These are phyloP conservation scores for Taenaris catops DNA, from an alignment of 2,888 invertebrate species.

Conservation along the genomic window DNA sequence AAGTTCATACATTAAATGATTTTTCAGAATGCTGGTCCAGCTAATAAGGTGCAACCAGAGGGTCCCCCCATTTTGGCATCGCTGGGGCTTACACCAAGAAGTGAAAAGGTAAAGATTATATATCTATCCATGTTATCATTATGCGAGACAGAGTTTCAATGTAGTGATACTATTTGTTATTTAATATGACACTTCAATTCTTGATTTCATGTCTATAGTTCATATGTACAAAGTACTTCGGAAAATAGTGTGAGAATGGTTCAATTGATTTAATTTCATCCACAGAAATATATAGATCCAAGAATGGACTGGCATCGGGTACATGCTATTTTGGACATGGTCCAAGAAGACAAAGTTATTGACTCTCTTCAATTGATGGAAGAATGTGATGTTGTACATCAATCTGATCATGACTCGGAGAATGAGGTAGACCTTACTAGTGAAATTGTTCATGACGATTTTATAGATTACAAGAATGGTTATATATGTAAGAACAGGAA, in stretches of 20 bases:
- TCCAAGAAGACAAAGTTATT: conserved; percentile 65
- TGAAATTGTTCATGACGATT: conserved; percentile 40
- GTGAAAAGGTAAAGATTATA: conserved; percentile 73
- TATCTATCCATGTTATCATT: conserved; percentile 32
- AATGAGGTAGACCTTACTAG: conserved; percentile 53
- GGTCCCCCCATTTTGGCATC: conserved; percentile 76
- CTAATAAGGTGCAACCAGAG: conserved; percentile 63
- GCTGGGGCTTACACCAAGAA: conserved; percentile 72
- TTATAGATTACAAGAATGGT: conserved; percentile 44
- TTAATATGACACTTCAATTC: conserved; percentile 37
- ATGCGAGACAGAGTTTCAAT: conserved; percentile 24
- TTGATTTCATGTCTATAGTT: conserved; percentile 4
- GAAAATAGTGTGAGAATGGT: conserved; percentile 48
- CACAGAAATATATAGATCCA: conserved; percentile 73
- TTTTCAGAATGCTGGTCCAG: conserved; percentile 53
- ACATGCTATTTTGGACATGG: conserved; percentile 67
- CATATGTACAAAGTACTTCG: conserved; percentile 15
- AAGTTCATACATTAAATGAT: not conserved
- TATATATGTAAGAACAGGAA: conserved; percentile 52
- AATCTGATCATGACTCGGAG: conserved; percentile 65
- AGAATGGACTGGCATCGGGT: conserved; percentile 74
- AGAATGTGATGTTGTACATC: conserved; percentile 55
- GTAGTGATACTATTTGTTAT: conserved; percentile 29
- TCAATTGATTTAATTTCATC: conserved; percentile 69
- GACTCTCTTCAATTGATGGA: conserved; percentile 62